These are phyloP conservation scores for Agelas oroides DNA, from an alignment of 37 sponge, comb jelly and placozoan genomes.

Conservation along the genomic window DNA sequence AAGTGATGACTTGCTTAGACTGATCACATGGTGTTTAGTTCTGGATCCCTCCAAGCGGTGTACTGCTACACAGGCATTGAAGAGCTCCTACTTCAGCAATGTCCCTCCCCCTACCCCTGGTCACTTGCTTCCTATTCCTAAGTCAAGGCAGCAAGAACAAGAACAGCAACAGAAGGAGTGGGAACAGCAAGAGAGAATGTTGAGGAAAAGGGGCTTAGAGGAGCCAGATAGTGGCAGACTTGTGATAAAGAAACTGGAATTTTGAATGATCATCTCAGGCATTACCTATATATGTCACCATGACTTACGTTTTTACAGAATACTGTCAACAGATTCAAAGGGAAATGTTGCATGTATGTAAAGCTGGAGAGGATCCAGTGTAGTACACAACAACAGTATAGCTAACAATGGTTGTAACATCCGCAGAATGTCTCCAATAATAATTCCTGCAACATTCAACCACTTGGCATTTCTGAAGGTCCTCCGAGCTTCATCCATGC, in stretches of 20 bases:
- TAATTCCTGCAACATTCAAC: too few species aligned
- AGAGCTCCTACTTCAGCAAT: constrained; percentile 75
- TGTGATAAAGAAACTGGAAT: constrained; percentile 11
- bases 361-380: too few species aligned
- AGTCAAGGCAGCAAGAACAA: constrained; percentile 50
- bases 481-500: too few species aligned
- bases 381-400: too few species aligned
- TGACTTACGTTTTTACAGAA: too few species aligned
- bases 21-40: constrained; percentile 72
- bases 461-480: too few species aligned
- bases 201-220: background rate
- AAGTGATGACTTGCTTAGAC: constrained; percentile 77
- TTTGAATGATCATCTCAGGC: background rate
- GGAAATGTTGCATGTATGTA: too few species aligned
- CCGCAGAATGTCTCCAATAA: too few species aligned
- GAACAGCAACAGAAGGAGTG: background rate
- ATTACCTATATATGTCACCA: too few species aligned
- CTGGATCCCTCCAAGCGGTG: constrained; percentile 79
- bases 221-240: background rate
- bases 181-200: too few species aligned
- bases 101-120: constrained; percentile 81
- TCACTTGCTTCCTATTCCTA: constrained; percentile 71
- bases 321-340: too few species aligned
- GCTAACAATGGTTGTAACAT: too few species aligned
- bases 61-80: constrained; percentile 79